These are phyloP conservation scores for Emydura subglobosa DNA, from an alignment of 2,113 vertebrate genomes.

Conservation along the genomic window DNA sequence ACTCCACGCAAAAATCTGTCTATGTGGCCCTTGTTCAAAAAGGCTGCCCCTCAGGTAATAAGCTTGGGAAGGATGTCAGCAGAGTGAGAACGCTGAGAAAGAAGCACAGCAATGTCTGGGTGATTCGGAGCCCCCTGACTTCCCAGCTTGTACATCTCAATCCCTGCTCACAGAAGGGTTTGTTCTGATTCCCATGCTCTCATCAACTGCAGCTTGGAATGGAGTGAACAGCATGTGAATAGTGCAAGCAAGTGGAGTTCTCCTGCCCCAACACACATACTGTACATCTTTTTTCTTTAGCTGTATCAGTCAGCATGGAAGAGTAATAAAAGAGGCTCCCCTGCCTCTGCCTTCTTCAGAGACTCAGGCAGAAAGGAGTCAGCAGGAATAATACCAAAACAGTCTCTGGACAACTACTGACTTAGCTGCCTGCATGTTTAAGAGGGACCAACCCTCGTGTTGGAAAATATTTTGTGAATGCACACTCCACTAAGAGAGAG, in stretches of 20 bases:
- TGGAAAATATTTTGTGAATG: accelerated
- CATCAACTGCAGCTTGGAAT: not conserved
- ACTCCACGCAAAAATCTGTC: not conserved
- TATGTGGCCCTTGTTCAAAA: not conserved
- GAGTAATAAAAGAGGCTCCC: not conserved
- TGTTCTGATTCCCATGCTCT: not conserved
- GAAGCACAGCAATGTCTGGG: not conserved
- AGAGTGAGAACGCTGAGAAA: not conserved
- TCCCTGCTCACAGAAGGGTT: not conserved
- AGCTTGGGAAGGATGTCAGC: not conserved
- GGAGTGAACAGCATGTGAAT: not conserved
- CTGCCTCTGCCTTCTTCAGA: not conserved
- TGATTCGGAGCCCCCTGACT: not conserved
- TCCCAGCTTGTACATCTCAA: not conserved
- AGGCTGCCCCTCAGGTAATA: not conserved
- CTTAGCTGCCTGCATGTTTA: not conserved
- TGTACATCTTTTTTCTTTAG: not conserved
- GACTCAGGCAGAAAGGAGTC: not conserved
- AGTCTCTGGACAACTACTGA: not conserved
- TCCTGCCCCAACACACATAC: not conserved
- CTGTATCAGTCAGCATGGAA: accelerated
- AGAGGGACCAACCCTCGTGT: not conserved
- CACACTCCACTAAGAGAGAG: not conserved
- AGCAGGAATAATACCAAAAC: not conserved
- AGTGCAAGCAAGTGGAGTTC: not conserved